Percentiles rank a stretch among this genome's conserved stretches.
These are phyloP conservation scores for Deroplatys truncata DNA, from an alignment of 2,888 invertebrate species.

Conservation along the genomic window DNA sequence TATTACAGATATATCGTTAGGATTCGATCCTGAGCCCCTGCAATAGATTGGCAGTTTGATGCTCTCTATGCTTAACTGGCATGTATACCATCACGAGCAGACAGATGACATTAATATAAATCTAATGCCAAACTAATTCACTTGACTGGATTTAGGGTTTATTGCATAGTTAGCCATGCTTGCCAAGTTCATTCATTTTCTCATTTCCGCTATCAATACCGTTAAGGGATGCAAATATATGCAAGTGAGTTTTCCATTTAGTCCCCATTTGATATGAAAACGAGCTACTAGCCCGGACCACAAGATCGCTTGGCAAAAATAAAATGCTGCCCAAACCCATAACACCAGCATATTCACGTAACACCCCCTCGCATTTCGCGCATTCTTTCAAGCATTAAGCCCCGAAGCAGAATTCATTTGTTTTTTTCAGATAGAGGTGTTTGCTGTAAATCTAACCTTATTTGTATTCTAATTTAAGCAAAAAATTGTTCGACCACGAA, in stretches of 20 bases:
- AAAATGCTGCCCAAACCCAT: background rate
- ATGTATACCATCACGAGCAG: background rate
- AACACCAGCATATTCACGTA: background rate
- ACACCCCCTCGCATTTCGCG: background rate
- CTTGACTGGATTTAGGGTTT: background rate
- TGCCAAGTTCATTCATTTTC: background rate
- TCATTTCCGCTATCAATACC: background rate
- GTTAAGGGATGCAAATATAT: background rate
- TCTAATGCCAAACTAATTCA: background rate
- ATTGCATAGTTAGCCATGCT: background rate
- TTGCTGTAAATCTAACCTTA: background rate
- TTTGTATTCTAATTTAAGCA: background rate
- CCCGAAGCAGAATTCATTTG: background rate
- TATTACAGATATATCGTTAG: too few species aligned
- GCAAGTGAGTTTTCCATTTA: background rate
- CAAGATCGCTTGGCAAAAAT: background rate
- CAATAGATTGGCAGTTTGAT: background rate
- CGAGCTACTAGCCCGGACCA: background rate
- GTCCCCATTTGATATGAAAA: background rate
- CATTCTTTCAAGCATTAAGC: background rate
- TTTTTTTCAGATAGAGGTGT: background rate
- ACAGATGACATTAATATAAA: background rate
- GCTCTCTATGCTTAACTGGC: background rate
- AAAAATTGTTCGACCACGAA: too few species aligned
- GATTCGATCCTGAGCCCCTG: too few species aligned